Percentiles rank a stretch among this genome's conserved stretches.
Conservation (phyloP, 2,888 invertebrate species). For the Mesoligia furuncula region DNA sequence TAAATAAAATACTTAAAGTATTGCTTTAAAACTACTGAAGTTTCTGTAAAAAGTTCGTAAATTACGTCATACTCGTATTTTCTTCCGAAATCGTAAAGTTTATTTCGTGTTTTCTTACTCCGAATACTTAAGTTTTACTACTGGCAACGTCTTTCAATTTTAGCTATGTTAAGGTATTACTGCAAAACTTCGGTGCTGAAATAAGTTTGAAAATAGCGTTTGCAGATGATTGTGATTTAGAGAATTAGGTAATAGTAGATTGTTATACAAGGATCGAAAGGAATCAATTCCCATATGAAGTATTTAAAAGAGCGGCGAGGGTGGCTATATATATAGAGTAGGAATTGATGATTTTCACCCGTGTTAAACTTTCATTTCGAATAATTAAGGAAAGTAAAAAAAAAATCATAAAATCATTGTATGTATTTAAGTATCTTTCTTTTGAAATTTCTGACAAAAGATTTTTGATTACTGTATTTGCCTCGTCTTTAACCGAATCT, state of each 20-base stretch:
- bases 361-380: no score
- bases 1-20: constrained; percentile 24
- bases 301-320: no score
- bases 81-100: constrained; percentile 51
- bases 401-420: no score
- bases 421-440: no score
- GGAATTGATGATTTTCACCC: no score
- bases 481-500: no score
- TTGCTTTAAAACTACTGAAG: constrained; percentile 41
- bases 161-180: constrained; percentile 26
- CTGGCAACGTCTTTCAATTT: constrained; percentile 35
- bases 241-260: background rate
- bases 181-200: constrained; percentile 29
- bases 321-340: no score
- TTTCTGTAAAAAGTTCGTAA: constrained; percentile 30
- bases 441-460: no score
- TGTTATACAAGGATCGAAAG: no score
- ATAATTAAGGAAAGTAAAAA: no score
- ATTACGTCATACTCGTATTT: constrained; percentile 37
- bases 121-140: constrained; percentile 45
- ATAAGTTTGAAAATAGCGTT: constrained; percentile 26
- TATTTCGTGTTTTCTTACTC: constrained; percentile 44
- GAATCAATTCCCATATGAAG: no score
- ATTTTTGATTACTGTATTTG: no score
- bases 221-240: constrained; percentile 16